Evolutionary conservation across 2,888 invertebrate species (phyloP).

Genomic region (Microdon myrmicae): DNA sequence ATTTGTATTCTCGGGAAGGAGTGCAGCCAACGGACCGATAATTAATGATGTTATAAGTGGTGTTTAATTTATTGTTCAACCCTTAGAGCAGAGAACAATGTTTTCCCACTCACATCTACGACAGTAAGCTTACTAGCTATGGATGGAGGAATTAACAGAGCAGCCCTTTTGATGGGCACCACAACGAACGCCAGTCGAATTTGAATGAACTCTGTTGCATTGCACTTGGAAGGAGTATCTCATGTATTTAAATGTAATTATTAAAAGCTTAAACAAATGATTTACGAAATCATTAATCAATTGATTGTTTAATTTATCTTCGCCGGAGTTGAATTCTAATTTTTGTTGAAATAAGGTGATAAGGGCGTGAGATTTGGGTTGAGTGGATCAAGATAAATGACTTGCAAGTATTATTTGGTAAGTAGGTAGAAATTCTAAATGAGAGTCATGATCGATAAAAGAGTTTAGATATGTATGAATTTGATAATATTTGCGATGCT

Average conservation of each 20-base stretch:
- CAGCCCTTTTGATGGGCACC: slow-evolving; percentile 28
- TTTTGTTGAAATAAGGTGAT: too few species aligned
- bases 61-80: slow-evolving; percentile 51
- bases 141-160: slow-evolving; percentile 19
- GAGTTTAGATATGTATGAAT: too few species aligned
- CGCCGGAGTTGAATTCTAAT: too few species aligned
- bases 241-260: slow-evolving; percentile 45
- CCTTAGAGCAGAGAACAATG: slow-evolving; percentile 32
- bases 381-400: too few species aligned
- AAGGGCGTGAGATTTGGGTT: too few species aligned
- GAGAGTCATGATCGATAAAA: too few species aligned
- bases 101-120: slow-evolving; percentile 21
- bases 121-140: slow-evolving; percentile 14
- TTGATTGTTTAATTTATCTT: slow-evolving; percentile 38
- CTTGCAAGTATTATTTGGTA: too few species aligned
- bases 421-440: too few species aligned
- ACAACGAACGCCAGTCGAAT: slow-evolving; percentile 28
- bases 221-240: slow-evolving; percentile 1
- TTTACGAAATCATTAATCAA: slow-evolving; percentile 48
- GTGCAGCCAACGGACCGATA: slow-evolving; percentile 20
- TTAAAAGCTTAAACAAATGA: slow-evolving; percentile 46
- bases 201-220: slow-evolving; percentile 24
- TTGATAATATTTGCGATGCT: too few species aligned
- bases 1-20: too few species aligned
- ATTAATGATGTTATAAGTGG: slow-evolving; percentile 51